Percentiles rank a stretch among this genome's conserved stretches.
These are phyloP conservation scores for Tridacna crocea DNA, from an alignment of 2,888 invertebrate genomes.

Conservation along the genomic window DNA sequence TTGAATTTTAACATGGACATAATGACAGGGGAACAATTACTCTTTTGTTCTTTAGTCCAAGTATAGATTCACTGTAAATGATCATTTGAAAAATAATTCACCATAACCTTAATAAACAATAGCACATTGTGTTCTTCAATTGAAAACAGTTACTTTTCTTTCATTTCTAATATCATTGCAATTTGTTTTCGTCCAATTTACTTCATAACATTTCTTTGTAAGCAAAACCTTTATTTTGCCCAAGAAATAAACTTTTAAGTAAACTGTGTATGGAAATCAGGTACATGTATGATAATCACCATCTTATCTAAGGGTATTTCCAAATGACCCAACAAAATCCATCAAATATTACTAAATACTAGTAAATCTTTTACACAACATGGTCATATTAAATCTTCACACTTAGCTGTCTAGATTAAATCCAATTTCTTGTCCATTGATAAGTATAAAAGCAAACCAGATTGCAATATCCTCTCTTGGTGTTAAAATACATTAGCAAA, in stretches of 20 bases:
- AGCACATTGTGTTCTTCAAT: neutral
- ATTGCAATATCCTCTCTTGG: slow-evolving; percentile 12
- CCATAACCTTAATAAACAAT: neutral
- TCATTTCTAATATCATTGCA: no score
- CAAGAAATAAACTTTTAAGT: no score
- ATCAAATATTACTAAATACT: no score
- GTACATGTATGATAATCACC: no score
- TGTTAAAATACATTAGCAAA: slow-evolving; percentile 20
- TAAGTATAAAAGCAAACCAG: neutral
- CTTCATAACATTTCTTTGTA: no score
- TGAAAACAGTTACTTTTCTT: neutral
- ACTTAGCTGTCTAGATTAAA: neutral
- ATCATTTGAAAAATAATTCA: neutral
- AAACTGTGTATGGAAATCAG: no score
- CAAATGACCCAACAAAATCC: neutral
- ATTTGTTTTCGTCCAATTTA: no score
- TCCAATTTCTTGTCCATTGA: slow-evolving; percentile 5
- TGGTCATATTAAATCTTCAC: neutral
- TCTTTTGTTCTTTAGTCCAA: neutral
- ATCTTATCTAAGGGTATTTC: neutral
- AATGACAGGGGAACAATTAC: neutral
- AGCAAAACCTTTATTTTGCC: no score
- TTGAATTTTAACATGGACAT: neutral
- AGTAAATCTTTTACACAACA: no score
- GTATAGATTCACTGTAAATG: no score